Evolutionary conservation across 2,797 vertebrate species (phyloP).

Genomic region (Sitta carolinensis): DNA sequence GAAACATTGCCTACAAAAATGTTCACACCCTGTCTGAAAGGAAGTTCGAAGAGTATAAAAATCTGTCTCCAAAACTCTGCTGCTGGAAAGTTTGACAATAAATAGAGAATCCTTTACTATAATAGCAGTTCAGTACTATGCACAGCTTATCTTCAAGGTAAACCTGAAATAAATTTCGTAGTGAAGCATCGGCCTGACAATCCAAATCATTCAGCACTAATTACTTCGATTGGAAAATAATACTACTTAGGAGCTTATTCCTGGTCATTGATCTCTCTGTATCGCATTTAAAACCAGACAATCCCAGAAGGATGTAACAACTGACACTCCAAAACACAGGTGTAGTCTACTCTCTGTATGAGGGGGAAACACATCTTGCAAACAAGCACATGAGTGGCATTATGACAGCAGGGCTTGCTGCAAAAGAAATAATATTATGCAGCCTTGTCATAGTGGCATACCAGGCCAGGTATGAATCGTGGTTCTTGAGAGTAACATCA

Average conservation of each 20-base stretch:
- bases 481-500: neutral
- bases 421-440: neutral
- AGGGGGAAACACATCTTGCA: neutral
- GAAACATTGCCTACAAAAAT: neutral
- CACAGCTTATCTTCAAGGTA: neutral
- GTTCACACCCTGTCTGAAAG: neutral
- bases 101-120: neutral
- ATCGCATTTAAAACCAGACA: neutral
- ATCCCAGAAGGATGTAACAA: neutral
- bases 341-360: neutral
- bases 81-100: neutral
- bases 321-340: neutral
- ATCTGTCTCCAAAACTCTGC: neutral
- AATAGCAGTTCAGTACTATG: neutral
- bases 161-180: neutral
- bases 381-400: neutral
- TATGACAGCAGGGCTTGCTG: neutral
- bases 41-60: neutral
- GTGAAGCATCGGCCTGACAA: neutral
- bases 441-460: neutral
- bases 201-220: neutral
- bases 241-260: neutral
- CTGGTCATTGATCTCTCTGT: neutral
- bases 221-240: neutral
- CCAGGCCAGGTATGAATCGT: neutral